Evolutionary conservation across 2,888 invertebrate species (phyloP), one percentile per base, ranked within the genome.

Genomic region (Itoplectis maculator): DNA sequence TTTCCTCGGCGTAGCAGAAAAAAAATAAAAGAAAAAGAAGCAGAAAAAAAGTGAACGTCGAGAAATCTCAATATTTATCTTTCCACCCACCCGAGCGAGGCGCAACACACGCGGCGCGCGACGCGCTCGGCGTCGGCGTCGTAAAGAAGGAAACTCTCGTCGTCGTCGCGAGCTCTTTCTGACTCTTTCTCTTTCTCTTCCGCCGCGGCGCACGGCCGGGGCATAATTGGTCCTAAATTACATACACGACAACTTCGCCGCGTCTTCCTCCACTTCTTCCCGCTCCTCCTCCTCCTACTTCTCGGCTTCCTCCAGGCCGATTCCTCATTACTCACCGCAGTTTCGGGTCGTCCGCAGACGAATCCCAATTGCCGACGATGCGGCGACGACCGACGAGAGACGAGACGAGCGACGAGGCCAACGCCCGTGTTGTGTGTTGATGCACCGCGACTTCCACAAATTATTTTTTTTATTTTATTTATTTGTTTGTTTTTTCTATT

Each of bases 351-450:
- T 49, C 79, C 78, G 86, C 77, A 84, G 87, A 89, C 88, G 88
- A 90, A 89, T 90, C 89, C 89, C 86, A 85, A 82, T 82, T 82
- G 79, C 75, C 49, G 59, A n/a, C 42, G 59, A 29, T 29, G 29
- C 29, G 42, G n/a, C n/a, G n/a, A n/a, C 35, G 51, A 80, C 69
- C 82, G 80, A 66, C 70, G 85, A 88, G 88, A 87, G 90, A 88
- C 86, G 70, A 18, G 70, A 51, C 65, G 66, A 65, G 70, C 23
- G 70, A 51, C 65, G 66, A 65, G 70, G 89, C 89, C 90, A 90
- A 91, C 90, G 91, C 90, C 91, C 91, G 91, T 89, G 88, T 90
- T 90, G 68, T 56, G 90, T 90, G 90, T 90, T 91, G 90, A 91
- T 91, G 86, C 86, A 86, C 87, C 81, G 70, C 75, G 88, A 87